Percentiles rank a stretch among this genome's conserved stretches.
phyloP scores from a whole-genome alignment of 2,888 invertebrate species.

The Athrips mouffetella region DNA sequence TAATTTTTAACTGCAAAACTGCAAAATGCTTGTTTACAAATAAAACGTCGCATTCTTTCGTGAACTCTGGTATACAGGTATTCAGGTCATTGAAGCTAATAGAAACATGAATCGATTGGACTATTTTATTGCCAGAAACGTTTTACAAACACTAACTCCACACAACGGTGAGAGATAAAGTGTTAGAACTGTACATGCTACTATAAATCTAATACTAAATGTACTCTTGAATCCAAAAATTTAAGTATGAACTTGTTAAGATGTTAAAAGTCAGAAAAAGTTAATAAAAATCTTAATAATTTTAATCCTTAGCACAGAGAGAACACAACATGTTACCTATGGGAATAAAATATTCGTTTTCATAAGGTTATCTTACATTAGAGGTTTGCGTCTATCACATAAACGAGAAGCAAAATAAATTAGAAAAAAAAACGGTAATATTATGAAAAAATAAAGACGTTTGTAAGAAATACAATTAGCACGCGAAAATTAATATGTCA shows the following conservation, averaged over 20 bases:
- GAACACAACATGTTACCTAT: slow-evolving; percentile 54
- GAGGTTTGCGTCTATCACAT: slow-evolving; percentile 72
- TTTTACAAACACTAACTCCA: slow-evolving; percentile 72
- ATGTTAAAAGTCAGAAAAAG: slow-evolving; percentile 49
- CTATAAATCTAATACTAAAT: slow-evolving; percentile 65
- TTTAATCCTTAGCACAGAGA: slow-evolving; percentile 46
- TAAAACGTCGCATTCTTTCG: too few species aligned
- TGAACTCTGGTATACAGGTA: neutral
- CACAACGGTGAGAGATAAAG: slow-evolving; percentile 47
- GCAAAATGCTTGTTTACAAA: too few species aligned
- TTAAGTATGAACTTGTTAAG: slow-evolving; percentile 45
- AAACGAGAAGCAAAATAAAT: slow-evolving; percentile 66
- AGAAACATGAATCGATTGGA: slow-evolving; percentile 54
- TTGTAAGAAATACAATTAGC: slow-evolving; percentile 68
- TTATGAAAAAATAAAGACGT: slow-evolving; percentile 60
- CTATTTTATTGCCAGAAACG: slow-evolving; percentile 78
- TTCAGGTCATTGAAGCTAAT: slow-evolving; percentile 16
- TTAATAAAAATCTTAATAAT: slow-evolving; percentile 57
- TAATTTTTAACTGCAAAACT: too few species aligned
- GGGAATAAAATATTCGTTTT: slow-evolving; percentile 61
- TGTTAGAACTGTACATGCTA: slow-evolving; percentile 70
- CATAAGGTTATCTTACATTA: slow-evolving; percentile 63
- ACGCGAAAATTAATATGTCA: slow-evolving; percentile 64
- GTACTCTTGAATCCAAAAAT: slow-evolving; percentile 60
- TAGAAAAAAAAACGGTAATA: slow-evolving; percentile 61